A percentile compares a stretch with the other conserved stretches of the same genome.
These are phyloP conservation scores for Barbus barbus DNA, from an alignment of 2,113 vertebrate species.

Conservation along the genomic window DNA sequence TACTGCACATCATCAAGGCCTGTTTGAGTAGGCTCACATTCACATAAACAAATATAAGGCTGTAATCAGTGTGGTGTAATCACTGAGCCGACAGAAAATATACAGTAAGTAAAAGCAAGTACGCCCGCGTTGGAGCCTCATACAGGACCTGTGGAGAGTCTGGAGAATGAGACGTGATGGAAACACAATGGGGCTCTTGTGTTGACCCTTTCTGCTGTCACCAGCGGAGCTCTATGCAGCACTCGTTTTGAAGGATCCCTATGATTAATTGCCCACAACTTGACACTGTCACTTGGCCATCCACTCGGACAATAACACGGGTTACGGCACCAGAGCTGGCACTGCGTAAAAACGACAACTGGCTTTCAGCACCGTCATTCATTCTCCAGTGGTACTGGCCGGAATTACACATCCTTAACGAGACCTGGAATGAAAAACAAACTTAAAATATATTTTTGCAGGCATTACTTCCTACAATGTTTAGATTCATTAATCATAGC, in stretches of 20 bases:
- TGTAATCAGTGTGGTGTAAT: slow-evolving; percentile 29
- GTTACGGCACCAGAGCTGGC: slow-evolving; percentile 63
- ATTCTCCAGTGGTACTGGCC: slow-evolving; percentile 46
- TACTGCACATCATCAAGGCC: slow-evolving; percentile 27
- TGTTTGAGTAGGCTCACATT: slow-evolving; percentile 9
- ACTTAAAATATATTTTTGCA: slow-evolving; percentile 62
- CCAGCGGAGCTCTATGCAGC: slow-evolving; percentile 58
- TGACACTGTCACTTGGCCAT: slow-evolving; percentile 75
- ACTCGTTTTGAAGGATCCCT: slow-evolving; percentile 70
- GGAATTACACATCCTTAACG: slow-evolving; percentile 49
- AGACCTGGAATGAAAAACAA: slow-evolving; percentile 54
- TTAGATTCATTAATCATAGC: slow-evolving; percentile 59
- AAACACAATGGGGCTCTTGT: slow-evolving; percentile 75
- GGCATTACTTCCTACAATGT: slow-evolving; percentile 29
- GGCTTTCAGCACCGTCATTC: slow-evolving; percentile 60
- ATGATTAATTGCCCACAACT: slow-evolving; percentile 77
- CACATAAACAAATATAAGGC: slow-evolving; percentile 32
- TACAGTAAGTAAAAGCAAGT: slow-evolving; percentile 34
- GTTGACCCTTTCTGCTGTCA: slow-evolving; percentile 59
- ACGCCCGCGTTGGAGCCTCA: slow-evolving; percentile 34
- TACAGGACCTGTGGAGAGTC: slow-evolving; percentile 61
- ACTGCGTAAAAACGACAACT: slow-evolving; percentile 53
- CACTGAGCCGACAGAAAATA: slow-evolving; percentile 35
- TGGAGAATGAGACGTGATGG: slow-evolving; percentile 65
- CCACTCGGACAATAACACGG: slow-evolving; percentile 72